A percentile compares a stretch with the other conserved stretches of the same genome.
Evolutionary conservation across 2,888 invertebrate genomes (phyloP).

Genomic region (Idaea dimidiata): DNA sequence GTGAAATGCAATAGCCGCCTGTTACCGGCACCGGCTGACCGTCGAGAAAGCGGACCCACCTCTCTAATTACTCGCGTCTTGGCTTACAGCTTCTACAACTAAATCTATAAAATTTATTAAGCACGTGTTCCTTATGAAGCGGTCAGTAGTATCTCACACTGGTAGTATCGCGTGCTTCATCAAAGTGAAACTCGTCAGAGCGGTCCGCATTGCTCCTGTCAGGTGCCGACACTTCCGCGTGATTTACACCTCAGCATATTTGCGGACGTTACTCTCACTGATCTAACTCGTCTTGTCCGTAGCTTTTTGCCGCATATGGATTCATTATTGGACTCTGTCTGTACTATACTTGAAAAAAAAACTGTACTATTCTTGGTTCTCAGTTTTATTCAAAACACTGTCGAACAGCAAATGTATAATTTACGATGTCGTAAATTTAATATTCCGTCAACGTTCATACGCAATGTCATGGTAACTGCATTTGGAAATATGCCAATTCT

Average conservation of each 20-base stretch:
- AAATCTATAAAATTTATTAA: conserved; percentile 22
- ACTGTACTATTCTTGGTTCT: neutral
- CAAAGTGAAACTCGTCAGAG: conserved; percentile 45
- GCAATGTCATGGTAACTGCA: conserved; percentile 25
- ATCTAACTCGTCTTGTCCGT: conserved; percentile 20
- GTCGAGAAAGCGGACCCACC: conserved; percentile 64
- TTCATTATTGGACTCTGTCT: no score
- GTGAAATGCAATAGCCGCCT: conserved; percentile 62
- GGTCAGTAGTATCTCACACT: neutral
- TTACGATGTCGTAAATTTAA: conserved; percentile 18
- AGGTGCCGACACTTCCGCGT: conserved; percentile 42
- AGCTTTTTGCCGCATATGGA: neutral
- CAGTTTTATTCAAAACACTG: neutral
- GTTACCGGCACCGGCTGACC: conserved; percentile 45
- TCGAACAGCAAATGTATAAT: neutral
- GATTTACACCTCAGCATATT: conserved; percentile 36
- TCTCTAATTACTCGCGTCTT: conserved; percentile 62
- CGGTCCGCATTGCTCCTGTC: conserved; percentile 41
- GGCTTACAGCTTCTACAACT: conserved; percentile 25
- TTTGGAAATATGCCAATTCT: conserved; percentile 28
- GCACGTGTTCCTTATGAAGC: conserved; percentile 27
- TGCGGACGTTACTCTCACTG: conserved; percentile 38
- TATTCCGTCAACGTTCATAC: conserved; percentile 25
- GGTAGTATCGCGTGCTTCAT: conserved; percentile 43
- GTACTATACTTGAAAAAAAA: no score